Percentiles rank a stretch among this genome's conserved stretches.
Evolutionary conservation across 2,797 vertebrate species (phyloP).

Genomic region (Onychomys torridus): DNA sequence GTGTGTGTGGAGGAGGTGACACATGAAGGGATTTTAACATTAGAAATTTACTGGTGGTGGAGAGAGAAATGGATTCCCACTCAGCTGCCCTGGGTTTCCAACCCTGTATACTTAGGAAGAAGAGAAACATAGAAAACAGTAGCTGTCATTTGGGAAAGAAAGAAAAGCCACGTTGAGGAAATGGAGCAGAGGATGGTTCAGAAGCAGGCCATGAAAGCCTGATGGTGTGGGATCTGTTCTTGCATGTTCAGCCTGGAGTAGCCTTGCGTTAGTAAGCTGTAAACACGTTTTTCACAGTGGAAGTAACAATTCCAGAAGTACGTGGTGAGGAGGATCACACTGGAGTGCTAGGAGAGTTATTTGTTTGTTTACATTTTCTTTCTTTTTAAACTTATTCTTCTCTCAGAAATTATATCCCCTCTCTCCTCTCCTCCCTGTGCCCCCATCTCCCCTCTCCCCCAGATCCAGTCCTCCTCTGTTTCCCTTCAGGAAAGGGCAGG

Average conservation of each 20-base stretch:
- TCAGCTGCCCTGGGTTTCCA: neutral
- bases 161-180: neutral
- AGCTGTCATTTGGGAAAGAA: neutral
- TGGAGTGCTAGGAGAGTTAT: neutral
- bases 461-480: neutral
- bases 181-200: accelerated
- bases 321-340: neutral
- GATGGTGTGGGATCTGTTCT: neutral
- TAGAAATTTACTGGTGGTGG: neutral
- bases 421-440: neutral
- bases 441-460: neutral
- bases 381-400: neutral
- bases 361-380: neutral
- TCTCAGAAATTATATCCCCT: neutral
- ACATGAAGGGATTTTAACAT: neutral
- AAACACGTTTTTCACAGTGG: neutral
- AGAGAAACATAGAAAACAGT: neutral
- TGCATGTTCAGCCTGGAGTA: neutral
- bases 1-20: neutral
- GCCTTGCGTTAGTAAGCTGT: neutral
- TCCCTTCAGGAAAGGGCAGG: neutral
- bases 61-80: neutral
- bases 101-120: neutral
- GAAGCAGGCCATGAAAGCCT: neutral
- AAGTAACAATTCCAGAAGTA: neutral